Percentiles rank a stretch among this genome's conserved stretches.
phyloP scores from a whole-genome alignment of 2,888 invertebrate species.

The Platycnemis pennipes region DNA sequence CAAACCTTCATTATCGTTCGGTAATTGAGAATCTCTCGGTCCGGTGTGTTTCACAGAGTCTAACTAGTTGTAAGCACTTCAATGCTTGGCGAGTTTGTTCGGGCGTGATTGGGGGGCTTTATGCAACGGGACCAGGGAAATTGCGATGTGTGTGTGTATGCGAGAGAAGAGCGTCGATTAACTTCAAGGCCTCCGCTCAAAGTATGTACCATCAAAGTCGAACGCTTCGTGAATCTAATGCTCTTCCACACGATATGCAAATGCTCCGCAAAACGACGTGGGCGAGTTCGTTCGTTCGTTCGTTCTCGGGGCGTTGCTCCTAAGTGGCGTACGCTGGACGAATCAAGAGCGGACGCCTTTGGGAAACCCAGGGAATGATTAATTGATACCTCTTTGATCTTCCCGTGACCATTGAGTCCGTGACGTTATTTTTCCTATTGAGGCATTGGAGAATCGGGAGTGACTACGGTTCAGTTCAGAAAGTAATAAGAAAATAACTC shows the following conservation, averaged over 20 bases:
- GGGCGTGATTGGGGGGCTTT: neutral
- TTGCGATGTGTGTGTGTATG: too few relatives aligned
- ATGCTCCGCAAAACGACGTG: neutral
- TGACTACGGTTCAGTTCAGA: too few relatives aligned
- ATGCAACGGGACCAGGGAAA: neutral
- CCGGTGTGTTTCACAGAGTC: neutral
- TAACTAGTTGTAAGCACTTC: constrained; percentile 28
- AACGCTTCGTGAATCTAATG: neutral
- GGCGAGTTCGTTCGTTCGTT: neutral
- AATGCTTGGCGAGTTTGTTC: neutral
- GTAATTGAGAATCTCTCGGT: neutral
- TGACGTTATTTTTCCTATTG: too few relatives aligned
- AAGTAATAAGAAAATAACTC: too few relatives aligned
- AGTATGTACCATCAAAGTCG: neutral
- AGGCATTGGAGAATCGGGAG: too few relatives aligned
- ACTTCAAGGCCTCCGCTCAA: neutral
- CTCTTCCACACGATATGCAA: neutral
- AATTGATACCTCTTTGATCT: too few relatives aligned
- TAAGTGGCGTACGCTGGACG: too few relatives aligned
- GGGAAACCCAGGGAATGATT: too few relatives aligned
- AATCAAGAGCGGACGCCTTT: too few relatives aligned
- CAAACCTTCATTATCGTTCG: neutral
- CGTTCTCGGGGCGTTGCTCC: neutral
- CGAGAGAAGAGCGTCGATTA: neutral
- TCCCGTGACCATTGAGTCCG: too few relatives aligned